These are phyloP conservation scores for Magallana ariakensis DNA, from an alignment of 1,140 invertebrate genomes.

Conservation along the genomic window DNA sequence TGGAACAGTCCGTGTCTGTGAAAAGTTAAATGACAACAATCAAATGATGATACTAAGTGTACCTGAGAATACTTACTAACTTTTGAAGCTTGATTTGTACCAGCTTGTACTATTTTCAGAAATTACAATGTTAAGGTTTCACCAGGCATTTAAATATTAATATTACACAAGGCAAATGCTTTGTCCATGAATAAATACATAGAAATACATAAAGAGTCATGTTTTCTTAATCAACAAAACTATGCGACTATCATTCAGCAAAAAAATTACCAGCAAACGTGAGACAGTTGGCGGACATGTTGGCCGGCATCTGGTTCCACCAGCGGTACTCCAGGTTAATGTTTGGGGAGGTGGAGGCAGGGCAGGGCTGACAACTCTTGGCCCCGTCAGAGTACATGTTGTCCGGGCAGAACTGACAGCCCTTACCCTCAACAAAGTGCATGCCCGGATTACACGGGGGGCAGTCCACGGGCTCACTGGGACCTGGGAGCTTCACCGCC, in stretches of 20 bases:
- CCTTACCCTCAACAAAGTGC: conserved; percentile 76
- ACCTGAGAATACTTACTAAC: no score
- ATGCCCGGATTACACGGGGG: conserved; percentile 84
- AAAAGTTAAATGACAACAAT: not conserved
- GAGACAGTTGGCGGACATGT: conserved; percentile 81
- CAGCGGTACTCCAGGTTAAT: conserved; percentile 81
- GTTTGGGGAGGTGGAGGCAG: conserved; percentile 81
- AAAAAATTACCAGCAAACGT: conserved; percentile 62
- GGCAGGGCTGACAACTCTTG: conserved; percentile 80
- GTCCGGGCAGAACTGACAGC: conserved; percentile 79
- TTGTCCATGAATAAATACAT: no score
- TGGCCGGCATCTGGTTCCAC: conserved; percentile 82
- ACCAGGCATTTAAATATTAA: no score
- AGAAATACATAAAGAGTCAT: no score
- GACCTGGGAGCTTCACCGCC: conserved; percentile 78
- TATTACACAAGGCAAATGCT: no score
- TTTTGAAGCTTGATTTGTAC: no score
- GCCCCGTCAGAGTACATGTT: conserved; percentile 78
- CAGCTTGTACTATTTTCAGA: no score
- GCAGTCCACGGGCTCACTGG: conserved; percentile 77
- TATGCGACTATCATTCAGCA: no score
- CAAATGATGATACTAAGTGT: no score
- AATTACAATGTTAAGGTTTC: no score
- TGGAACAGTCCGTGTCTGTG: conserved; percentile 63
- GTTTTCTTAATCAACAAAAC: no score